Evolutionary conservation across 2,888 invertebrate species (phyloP).

Genomic region (Psylliodes chrysocephalus): DNA sequence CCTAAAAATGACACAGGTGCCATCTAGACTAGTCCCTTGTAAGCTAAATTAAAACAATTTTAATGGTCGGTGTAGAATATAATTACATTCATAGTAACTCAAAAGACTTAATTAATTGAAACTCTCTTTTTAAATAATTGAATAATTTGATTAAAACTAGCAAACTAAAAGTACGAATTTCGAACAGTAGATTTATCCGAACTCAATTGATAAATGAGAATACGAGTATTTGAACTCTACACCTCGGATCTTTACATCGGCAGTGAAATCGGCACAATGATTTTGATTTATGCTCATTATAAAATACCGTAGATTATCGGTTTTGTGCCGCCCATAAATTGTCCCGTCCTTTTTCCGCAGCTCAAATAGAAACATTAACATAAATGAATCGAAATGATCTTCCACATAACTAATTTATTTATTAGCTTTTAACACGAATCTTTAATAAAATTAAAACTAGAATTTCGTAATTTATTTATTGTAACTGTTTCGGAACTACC

Average conservation of each 20-base stretch:
- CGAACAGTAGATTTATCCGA: no score
- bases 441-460: constrained; percentile 15
- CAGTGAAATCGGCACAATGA: constrained; percentile 5
- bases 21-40: no score
- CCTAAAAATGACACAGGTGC: no score
- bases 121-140: no score
- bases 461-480: no score
- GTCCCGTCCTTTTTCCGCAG: constrained; percentile 12
- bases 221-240: constrained; percentile 9
- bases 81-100: no score
- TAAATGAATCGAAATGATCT: constrained; percentile 32
- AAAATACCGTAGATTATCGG: constrained; percentile 9
- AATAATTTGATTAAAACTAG: no score
- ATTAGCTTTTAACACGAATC: constrained; percentile 18
- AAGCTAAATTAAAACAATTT: no score
- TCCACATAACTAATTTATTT: constrained; percentile 21
- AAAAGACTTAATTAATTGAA: no score
- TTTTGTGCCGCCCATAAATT: constrained; percentile 18
- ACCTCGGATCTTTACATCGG: background rate
- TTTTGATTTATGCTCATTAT: constrained; percentile 19
- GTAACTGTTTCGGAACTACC: no score
- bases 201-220: constrained; percentile 9
- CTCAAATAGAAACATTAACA: constrained; percentile 35
- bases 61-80: no score
- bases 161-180: no score